Evolutionary conservation across 2,888 invertebrate species (phyloP), one percentile per base, ranked within the genome.

Genomic region (Caradrina clavipalpis): DNA sequence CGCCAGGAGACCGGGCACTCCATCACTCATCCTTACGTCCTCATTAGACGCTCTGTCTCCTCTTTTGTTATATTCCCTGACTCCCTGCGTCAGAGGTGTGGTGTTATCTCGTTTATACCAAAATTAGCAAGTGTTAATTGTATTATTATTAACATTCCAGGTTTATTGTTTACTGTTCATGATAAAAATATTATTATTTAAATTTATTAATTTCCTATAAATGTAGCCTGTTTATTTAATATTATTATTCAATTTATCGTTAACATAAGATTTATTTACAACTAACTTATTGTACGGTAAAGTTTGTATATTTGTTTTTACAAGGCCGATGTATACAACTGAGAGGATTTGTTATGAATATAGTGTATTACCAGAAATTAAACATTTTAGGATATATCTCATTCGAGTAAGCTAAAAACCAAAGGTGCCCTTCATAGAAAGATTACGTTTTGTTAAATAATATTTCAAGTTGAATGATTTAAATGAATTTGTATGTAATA

Each of bases 401-500:
- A 96, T 97, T 96, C 92, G 95, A 93, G 90, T 97, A 97, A 97
- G 97, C 97, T 97, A 97, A 97, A 97, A 97, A 98, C 97, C 98
- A 98, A 98, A 98, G 97, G 97, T 98, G 97, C 98, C 98, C 97
- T 97, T 97, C 97, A 96, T 95, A 96, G 94, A 95, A 95, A 93
- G 93, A 95, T 95, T 95, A 95, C 95, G 95, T 96, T 96, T 94
- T 96, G 95, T 96, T 96, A 92, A 93, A 93, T 93, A 92, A 95
- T 95, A 94, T 94, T 95, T 95, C 95, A 94, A 95, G 95, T 95
- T 95, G 90, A 95, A 94, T 95, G 91, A 93, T 95, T 95, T 94
- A 91, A 94, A 94, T 93, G 91, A 93, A 95, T 91, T 95, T 95
- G 95, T 95, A 93, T 92, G 90, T 94, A 94, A 94, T 94, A 86